Conservation (phyloP, 2,888 invertebrate genomes). For the Eristalinus aeneus region DNA sequence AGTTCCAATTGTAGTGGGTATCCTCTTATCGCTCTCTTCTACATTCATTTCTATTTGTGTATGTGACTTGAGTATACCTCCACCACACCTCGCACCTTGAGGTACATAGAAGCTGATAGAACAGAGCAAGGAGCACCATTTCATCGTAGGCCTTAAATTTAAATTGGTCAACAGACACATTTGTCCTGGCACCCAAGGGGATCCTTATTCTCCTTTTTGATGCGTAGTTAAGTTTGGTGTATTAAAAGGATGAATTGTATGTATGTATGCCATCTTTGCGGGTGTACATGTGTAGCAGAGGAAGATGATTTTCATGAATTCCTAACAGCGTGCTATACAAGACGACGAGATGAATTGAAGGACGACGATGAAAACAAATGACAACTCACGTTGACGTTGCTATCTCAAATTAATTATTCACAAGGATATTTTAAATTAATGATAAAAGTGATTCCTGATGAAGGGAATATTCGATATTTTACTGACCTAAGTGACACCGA, state of each 20-base stretch:
- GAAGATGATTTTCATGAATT: slow-evolving; percentile 7
- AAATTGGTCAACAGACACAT: slow-evolving; percentile 48
- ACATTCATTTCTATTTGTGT: background rate
- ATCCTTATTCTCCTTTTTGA: slow-evolving; percentile 4
- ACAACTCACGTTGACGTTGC: background rate
- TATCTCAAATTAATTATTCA: slow-evolving; percentile 28
- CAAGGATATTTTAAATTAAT: slow-evolving; percentile 22
- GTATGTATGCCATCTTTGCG: background rate
- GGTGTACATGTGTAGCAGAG: background rate
- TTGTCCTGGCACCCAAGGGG: slow-evolving; percentile 25
- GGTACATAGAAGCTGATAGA: background rate
- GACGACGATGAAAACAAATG: background rate
- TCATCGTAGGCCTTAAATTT: slow-evolving; percentile 15
- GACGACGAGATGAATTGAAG: background rate
- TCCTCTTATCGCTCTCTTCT: background rate
- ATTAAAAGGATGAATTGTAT: background rate
- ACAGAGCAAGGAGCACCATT: background rate
- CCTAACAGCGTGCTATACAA: background rate
- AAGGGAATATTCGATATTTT: background rate
- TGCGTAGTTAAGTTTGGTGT: slow-evolving; percentile 9
- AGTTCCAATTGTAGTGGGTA: slow-evolving; percentile 28
- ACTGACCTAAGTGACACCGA: slow-evolving; percentile 18
- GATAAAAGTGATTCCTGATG: slow-evolving; percentile 27
- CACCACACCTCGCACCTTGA: background rate
- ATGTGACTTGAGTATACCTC: background rate